phyloP scores from a whole-genome alignment of 2,797 vertebrate species.

The Anomalospiza imberbis region DNA sequence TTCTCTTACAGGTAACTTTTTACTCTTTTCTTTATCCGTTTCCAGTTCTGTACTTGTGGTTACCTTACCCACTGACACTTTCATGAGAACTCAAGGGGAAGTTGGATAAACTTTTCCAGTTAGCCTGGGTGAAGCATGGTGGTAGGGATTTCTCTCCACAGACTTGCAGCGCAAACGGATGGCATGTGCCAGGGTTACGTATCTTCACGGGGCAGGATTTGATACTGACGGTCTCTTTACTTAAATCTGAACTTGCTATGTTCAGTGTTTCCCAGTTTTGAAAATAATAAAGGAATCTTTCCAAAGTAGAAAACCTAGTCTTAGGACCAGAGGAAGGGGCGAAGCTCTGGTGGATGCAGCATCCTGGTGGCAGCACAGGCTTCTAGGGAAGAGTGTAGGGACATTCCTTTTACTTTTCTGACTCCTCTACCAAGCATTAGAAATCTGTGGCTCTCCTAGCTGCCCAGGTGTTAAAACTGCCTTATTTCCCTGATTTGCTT shows the following conservation, averaged over 20 bases:
- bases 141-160: neutral
- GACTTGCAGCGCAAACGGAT: neutral
- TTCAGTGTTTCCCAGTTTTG: neutral
- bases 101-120: neutral
- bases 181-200: accelerated
- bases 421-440: neutral
- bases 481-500: neutral
- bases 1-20: neutral
- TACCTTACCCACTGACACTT: neutral
- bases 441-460: neutral
- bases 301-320: neutral
- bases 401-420: neutral
- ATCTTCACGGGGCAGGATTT: neutral
- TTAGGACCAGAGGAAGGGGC: neutral
- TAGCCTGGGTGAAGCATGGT: neutral
- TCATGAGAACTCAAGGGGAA: neutral
- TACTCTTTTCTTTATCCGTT: neutral
- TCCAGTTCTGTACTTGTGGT: neutral
- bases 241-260: neutral
- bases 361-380: neutral
- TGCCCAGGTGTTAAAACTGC: neutral
- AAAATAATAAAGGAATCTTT: neutral
- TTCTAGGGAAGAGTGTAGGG: neutral
- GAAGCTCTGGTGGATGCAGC: neutral
- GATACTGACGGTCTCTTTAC: neutral